A percentile compares a stretch with the other conserved stretches of the same genome.
Evolutionary conservation across 2,888 invertebrate genomes (phyloP).

Genomic region (Agrochola lychnidis): DNA sequence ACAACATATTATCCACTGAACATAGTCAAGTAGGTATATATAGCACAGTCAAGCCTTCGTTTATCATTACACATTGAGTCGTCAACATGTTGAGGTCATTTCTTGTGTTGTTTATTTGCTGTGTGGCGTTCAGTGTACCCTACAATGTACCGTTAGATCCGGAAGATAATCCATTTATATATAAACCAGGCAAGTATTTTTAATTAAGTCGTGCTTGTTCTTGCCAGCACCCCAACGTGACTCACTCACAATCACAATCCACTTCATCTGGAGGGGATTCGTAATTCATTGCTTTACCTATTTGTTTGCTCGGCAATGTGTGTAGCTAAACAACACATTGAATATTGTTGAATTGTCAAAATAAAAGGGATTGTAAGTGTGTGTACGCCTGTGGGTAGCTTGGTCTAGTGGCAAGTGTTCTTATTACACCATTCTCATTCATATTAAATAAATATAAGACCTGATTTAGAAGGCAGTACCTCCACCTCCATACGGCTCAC

Average conservation of each 20-base stretch:
- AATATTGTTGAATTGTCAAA: too few relatives aligned
- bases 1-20: background rate
- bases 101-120: slow-evolving; percentile 11
- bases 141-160: background rate
- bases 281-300: too few relatives aligned
- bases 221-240: too few relatives aligned
- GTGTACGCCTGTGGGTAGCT: too few relatives aligned
- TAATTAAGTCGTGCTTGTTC: background rate
- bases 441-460: too few relatives aligned
- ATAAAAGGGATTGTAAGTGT: too few relatives aligned
- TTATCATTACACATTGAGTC: background rate
- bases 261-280: background rate
- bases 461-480: too few relatives aligned
- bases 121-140: background rate
- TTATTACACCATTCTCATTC: too few relatives aligned
- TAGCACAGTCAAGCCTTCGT: background rate
- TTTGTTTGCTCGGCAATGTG: too few relatives aligned
- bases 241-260: background rate
- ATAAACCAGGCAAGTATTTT: slow-evolving; percentile 18
- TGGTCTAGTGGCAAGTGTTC: too few relatives aligned
- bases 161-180: background rate
- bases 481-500: too few relatives aligned
- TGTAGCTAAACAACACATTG: too few relatives aligned
- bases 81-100: slow-evolving; percentile 31
- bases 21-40: slow-evolving; percentile 7